Percentiles rank a stretch among this genome's conserved stretches.
These are phyloP conservation scores for Ochropleura plecta DNA, from an alignment of 2,888 invertebrate species.

Conservation along the genomic window DNA sequence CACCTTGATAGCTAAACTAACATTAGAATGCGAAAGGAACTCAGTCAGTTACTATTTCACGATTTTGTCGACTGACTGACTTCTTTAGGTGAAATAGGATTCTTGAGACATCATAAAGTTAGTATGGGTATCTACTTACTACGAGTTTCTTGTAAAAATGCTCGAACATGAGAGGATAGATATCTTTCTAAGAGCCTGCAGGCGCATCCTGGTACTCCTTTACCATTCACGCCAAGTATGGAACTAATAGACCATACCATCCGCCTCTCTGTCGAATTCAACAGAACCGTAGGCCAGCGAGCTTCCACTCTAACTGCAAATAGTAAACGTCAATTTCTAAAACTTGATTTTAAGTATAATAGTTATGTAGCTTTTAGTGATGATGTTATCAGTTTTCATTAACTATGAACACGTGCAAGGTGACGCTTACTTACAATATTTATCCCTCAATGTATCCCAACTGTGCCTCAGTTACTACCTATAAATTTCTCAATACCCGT, in stretches of 20 bases:
- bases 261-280: conserved; percentile 64
- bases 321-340: neutral
- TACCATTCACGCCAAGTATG: conserved; percentile 61
- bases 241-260: conserved; percentile 72
- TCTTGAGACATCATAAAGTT: neutral
- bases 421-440: neutral
- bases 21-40: neutral
- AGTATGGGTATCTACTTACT: conserved; percentile 49
- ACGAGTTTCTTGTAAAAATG: conserved; percentile 27
- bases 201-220: conserved; percentile 76
- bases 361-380: neutral
- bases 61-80: too few species aligned
- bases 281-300: conserved; percentile 58
- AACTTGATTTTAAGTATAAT: neutral
- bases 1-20: neutral
- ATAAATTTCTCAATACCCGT: neutral
- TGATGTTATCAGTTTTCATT: neutral
- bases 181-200: conserved; percentile 77
- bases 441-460: neutral
- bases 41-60: too few species aligned
- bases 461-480: neutral
- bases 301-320: conserved; percentile 52
- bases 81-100: too few species aligned
- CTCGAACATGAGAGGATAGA: conserved; percentile 58
- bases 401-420: too few species aligned